phyloP scores from a whole-genome alignment of 2,888 invertebrate genomes.

The Marronus borbonicus region DNA sequence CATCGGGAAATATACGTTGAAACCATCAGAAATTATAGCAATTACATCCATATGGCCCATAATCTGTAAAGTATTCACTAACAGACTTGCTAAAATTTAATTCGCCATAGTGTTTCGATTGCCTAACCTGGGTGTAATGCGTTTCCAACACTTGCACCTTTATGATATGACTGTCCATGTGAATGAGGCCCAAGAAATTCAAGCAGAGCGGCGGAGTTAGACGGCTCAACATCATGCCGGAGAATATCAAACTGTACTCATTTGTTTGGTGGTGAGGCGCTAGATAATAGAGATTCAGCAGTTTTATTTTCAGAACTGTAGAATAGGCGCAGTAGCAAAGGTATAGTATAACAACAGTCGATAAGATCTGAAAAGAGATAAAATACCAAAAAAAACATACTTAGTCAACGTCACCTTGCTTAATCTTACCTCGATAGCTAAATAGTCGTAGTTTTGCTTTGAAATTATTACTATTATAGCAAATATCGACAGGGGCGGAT shows the following conservation, averaged over 20 bases:
- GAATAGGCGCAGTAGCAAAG: constrained; percentile 98
- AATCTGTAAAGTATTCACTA: constrained; percentile 73
- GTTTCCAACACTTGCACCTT: constrained; percentile 87
- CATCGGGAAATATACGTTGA: constrained; percentile 99
- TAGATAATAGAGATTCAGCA: constrained; percentile 96
- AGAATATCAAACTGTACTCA: constrained; percentile 98
- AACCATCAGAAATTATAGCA: constrained; percentile 95
- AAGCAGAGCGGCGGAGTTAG: constrained; percentile 98
- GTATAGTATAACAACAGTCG: constrained; percentile 93
- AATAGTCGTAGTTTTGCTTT: constrained; percentile 88
- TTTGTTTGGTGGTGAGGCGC: constrained; percentile 99
- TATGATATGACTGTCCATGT: constrained; percentile 97
- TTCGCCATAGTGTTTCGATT: too few species aligned
- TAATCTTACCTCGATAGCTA: constrained; percentile 88
- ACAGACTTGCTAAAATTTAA: too few species aligned
- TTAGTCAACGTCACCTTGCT: background rate
- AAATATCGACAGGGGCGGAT: constrained; percentile 95
- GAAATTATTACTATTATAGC: constrained; percentile 93
- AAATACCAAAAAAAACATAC: too few species aligned
- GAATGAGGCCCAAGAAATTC: constrained; percentile 97
- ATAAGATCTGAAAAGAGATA: constrained; percentile 80
- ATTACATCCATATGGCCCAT: constrained; percentile 99
- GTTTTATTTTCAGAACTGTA: constrained; percentile 95
- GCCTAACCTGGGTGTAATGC: constrained; percentile 90
- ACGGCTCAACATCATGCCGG: constrained; percentile 98